Evolutionary conservation across 2,888 invertebrate species (phyloP), one percentile per base, ranked within the genome.

Genomic region (Tinea trinotella): DNA sequence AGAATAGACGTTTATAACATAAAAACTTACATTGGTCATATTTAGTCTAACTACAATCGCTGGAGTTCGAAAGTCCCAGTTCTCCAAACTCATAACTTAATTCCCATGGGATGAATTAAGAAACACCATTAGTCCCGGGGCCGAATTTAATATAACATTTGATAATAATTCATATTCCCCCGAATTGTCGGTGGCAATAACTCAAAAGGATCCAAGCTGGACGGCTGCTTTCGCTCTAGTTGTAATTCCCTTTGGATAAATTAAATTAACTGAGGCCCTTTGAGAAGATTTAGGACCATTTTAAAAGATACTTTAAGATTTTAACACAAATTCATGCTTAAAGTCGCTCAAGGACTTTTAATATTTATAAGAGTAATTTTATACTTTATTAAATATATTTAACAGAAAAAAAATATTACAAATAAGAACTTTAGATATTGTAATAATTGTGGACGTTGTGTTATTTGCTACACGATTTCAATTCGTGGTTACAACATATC

Each of bases 201-300:
- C 13, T 40, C 40, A 40, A 40, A n/a, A 40, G 40, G 40, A 40
- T 7, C 40, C n/a, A n/a, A n/a, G n/a, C 35, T 12, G 13, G 40
- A 40, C 40, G 40, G 7, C 40, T 15, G 40, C 40, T 30, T 30
- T 30, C 30, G 9, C 40, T 40, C 40, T 13, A 40, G 10, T 40
- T 13, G 13, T 40, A 40, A 40, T 30, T 30, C 30, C 30, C 7
- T 30, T 30, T 2, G 40, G 40, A 40, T 40, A 40, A 40, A 40
- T 40, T 40, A 40, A 40, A 40, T 40, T 40, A 40, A 40, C 13
- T 40, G 12, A 6, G 40, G 40, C 40, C 40, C 40, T 40, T 40
- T 40, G 40, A 12, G 40, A 40, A 15, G 40, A 40, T 40, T 40
- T 40, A 40, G 4, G 15, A 40, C 13, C 13, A 40, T 40, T 15